A percentile compares a stretch with the other conserved stretches of the same genome.
Conservation (phyloP, 2,888 invertebrate species). For the Yponomeuta cagnagella region DNA sequence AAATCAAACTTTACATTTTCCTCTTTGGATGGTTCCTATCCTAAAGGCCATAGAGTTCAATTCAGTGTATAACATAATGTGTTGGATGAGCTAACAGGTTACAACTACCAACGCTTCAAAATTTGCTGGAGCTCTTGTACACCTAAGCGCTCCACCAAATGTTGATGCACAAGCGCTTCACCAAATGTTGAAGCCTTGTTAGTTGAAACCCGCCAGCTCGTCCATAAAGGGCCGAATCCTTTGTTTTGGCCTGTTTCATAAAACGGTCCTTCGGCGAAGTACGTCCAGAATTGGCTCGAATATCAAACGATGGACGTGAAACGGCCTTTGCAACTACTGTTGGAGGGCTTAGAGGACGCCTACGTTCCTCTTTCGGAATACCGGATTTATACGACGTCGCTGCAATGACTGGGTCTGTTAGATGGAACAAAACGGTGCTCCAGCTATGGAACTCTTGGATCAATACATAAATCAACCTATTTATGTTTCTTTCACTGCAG, state of each 20-base stretch:
- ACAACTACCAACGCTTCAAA: no score
- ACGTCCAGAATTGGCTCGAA: background rate
- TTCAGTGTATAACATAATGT: no score
- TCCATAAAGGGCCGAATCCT: constrained; percentile 30
- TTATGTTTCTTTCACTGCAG: no score
- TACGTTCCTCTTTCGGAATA: background rate
- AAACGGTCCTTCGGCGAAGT: constrained; percentile 37
- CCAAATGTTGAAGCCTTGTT: background rate
- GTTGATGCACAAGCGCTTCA: no score
- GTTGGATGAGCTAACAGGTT: no score
- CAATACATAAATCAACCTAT: no score
- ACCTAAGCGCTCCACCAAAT: no score
- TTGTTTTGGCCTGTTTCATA: constrained; percentile 30
- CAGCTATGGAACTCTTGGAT: no score
- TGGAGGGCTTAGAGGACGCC: background rate
- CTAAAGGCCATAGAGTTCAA: background rate
- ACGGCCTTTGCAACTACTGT: background rate
- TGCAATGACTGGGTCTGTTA: no score
- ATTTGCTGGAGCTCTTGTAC: no score
- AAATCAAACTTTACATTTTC: background rate
- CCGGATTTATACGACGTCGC: no score
- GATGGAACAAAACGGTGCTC: no score
- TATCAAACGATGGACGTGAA: background rate
- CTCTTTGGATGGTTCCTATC: background rate
- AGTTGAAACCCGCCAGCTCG: constrained; percentile 30